These are phyloP conservation scores for Hyles lineata DNA, from an alignment of 2,888 invertebrate species.

Conservation along the genomic window DNA sequence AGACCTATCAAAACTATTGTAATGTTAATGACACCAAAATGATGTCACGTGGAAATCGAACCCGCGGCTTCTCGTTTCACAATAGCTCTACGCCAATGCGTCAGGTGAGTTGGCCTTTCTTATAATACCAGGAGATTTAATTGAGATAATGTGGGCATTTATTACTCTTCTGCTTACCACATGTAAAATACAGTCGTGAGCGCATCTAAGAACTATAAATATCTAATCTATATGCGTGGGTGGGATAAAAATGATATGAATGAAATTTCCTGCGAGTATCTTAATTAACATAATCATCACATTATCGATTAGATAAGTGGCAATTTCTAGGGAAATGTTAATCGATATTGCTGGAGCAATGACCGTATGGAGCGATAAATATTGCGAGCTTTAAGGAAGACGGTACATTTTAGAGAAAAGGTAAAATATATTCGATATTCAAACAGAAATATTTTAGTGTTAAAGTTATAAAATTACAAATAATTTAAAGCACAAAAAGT, in stretches of 20 bases:
- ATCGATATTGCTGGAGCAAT: neutral
- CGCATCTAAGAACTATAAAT: neutral
- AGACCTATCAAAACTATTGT: no score
- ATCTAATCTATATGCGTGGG: conserved; percentile 4
- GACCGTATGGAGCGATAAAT: neutral
- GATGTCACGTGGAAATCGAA: no score
- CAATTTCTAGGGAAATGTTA: conserved; percentile 8
- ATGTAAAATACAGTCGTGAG: neutral
- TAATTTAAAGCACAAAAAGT: no score
- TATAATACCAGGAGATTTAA: no score
- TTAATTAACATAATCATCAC: conserved; percentile 23
- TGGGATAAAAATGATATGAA: conserved; percentile 14
- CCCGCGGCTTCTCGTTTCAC: no score
- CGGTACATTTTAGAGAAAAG: neutral
- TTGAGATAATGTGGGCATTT: neutral
- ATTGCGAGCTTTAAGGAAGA: neutral
- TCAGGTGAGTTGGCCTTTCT: no score
- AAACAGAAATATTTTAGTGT: no score
- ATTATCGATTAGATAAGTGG: conserved; percentile 20
- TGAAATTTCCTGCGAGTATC: conserved; percentile 13
- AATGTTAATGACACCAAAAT: no score
- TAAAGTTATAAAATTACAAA: neutral
- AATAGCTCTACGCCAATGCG: no score
- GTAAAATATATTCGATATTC: neutral
- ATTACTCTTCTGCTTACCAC: neutral